Conservation (phyloP, 1,140 invertebrate species). For the Aricia agestis region DNA sequence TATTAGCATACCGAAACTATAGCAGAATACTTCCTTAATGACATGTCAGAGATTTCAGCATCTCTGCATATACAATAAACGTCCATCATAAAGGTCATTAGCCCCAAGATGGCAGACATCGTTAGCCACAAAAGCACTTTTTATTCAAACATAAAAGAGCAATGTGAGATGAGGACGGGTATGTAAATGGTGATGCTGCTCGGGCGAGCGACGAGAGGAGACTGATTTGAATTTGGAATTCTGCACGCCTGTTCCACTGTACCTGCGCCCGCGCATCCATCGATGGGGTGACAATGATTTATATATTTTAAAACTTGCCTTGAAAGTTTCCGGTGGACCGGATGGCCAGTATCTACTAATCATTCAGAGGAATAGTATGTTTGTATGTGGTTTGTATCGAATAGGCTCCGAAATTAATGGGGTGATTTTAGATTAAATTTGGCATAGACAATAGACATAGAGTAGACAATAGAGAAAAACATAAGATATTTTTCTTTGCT, state of each 20-base stretch:
- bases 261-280: conserved; percentile 54
- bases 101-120: conserved; percentile 33
- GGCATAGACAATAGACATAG: too few species aligned
- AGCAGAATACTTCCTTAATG: background rate
- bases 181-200: conserved; percentile 56
- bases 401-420: too few species aligned
- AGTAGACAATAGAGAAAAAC: too few species aligned
- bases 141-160: conserved; percentile 47
- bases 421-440: too few species aligned
- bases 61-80: conserved; percentile 5
- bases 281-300: conserved; percentile 41
- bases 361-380: too few species aligned
- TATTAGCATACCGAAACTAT: background rate
- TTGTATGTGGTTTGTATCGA: too few species aligned
- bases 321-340: too few species aligned
- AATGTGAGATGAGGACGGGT: conserved; percentile 54
- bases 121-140: conserved; percentile 55
- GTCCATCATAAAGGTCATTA: conserved; percentile 31
- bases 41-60: conserved; percentile 18
- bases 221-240: conserved; percentile 70
- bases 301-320: conserved; percentile 13
- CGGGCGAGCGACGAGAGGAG: conserved; percentile 48
- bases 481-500: too few species aligned
- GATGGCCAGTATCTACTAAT: too few species aligned
- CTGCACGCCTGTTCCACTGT: conserved; percentile 25